A percentile compares a stretch with the other conserved stretches of the same genome.
phyloP scores from a whole-genome alignment of 2,888 invertebrate genomes.

The Xanthia togata region DNA sequence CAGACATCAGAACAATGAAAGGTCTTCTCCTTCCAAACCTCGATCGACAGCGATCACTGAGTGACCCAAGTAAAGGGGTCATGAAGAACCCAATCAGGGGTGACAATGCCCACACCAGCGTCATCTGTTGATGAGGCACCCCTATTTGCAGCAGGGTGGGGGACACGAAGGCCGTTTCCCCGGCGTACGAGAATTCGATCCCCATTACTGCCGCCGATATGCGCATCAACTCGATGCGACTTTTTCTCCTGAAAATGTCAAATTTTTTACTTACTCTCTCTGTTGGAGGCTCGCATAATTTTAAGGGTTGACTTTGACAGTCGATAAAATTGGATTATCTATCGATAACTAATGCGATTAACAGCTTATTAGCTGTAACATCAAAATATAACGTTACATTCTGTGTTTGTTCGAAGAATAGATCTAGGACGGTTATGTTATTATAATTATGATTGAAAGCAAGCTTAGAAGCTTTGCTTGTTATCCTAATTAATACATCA shows the following conservation, averaged over 20 bases:
- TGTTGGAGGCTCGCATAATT: not conserved
- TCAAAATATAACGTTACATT: not conserved
- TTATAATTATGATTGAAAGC: slow-evolving; percentile 16
- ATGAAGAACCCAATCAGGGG: slow-evolving; percentile 98
- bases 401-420: not conserved
- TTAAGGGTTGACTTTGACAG: not conserved
- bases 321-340: not conserved
- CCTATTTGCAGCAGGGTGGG: slow-evolving; percentile 98
- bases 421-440: not conserved
- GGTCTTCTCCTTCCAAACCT: slow-evolving; percentile 96
- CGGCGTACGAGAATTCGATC: slow-evolving; percentile 99
- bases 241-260: slow-evolving; percentile 92
- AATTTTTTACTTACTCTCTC: not conserved
- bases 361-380: not conserved
- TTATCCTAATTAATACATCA: slow-evolving; percentile 16
- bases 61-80: slow-evolving; percentile 97
- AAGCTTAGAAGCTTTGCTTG: slow-evolving; percentile 7
- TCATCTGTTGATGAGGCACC: slow-evolving; percentile 98
- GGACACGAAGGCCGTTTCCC: slow-evolving; percentile 99
- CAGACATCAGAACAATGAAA: slow-evolving; percentile 96
- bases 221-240: slow-evolving; percentile 94
- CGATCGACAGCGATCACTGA: slow-evolving; percentile 96
- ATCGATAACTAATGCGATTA: not conserved
- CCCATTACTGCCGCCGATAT: slow-evolving; percentile 99
- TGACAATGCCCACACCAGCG: slow-evolving; percentile 98